phyloP scores from a whole-genome alignment of 2,797 vertebrate species.

The Gastrophryne carolinensis region DNA sequence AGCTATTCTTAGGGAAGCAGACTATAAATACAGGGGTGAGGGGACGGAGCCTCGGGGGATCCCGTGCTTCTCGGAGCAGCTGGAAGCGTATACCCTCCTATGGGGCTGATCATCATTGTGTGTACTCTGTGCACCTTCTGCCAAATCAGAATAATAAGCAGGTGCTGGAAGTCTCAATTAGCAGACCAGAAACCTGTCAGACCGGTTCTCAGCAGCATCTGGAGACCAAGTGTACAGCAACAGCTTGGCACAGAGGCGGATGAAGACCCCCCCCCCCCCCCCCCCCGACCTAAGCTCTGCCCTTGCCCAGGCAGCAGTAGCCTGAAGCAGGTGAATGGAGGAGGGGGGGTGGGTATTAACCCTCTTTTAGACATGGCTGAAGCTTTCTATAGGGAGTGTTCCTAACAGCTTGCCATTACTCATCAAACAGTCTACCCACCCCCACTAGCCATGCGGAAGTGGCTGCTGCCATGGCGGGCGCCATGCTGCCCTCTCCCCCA shows the following conservation, averaged over 20 bases:
- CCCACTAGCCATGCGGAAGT: background rate
- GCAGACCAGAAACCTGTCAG: constrained; percentile 40
- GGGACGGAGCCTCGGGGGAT: background rate
- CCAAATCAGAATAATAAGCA: constrained; percentile 3
- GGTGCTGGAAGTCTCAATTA: constrained; percentile 10
- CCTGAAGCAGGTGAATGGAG: too few relatives aligned
- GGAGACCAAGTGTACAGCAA: background rate
- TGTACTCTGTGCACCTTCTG: background rate
- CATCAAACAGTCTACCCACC: too few relatives aligned
- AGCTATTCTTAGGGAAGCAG: background rate
- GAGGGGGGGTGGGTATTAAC: too few relatives aligned
- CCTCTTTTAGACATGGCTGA: too few relatives aligned
- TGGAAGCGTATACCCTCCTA: background rate
- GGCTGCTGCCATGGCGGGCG: background rate
- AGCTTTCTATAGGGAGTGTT: too few relatives aligned
- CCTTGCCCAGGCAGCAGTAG: too few relatives aligned
- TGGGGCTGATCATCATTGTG: background rate
- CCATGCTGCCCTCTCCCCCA: background rate
- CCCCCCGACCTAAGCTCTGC: too few relatives aligned
- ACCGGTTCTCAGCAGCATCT: constrained; percentile 34
- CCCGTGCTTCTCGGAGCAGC: background rate
- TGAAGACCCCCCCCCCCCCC: too few relatives aligned
- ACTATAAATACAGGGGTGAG: background rate
- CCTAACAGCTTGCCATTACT: too few relatives aligned
- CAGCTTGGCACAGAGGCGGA: too few relatives aligned